These are phyloP conservation scores for Perodicticus potto DNA, from an alignment of 2,797 vertebrate genomes.

Conservation along the genomic window DNA sequence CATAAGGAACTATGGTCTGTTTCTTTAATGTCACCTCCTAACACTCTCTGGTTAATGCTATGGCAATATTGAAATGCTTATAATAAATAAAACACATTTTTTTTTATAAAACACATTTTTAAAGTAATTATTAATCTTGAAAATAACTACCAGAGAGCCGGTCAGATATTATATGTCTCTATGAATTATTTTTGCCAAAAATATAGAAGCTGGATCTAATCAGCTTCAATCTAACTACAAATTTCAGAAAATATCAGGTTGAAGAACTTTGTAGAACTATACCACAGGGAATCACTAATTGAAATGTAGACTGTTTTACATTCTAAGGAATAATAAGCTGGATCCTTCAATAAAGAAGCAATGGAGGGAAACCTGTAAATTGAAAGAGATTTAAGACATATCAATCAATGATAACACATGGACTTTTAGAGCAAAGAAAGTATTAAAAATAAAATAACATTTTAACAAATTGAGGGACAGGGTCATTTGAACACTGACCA, in stretches of 20 bases:
- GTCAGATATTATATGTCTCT: background rate
- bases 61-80: background rate
- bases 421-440: background rate
- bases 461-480: background rate
- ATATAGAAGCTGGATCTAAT: background rate
- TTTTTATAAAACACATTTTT: background rate
- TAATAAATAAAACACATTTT: background rate
- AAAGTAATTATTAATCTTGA: background rate
- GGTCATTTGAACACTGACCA: background rate
- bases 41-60: background rate
- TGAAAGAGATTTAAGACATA: background rate
- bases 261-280: background rate
- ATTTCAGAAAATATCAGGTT: background rate
- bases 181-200: background rate
- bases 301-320: background rate
- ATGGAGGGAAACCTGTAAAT: background rate
- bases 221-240: background rate
- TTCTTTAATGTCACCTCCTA: background rate
- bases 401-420: background rate
- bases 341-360: slow-evolving; percentile 1
- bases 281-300: background rate
- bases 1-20: background rate
- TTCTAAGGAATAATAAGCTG: background rate
- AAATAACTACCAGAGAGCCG: background rate
- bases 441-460: background rate